A percentile compares a stretch with the other conserved stretches of the same genome.
phyloP scores from a whole-genome alignment of 23 tunicate genomes.

The Styela clava region DNA sequence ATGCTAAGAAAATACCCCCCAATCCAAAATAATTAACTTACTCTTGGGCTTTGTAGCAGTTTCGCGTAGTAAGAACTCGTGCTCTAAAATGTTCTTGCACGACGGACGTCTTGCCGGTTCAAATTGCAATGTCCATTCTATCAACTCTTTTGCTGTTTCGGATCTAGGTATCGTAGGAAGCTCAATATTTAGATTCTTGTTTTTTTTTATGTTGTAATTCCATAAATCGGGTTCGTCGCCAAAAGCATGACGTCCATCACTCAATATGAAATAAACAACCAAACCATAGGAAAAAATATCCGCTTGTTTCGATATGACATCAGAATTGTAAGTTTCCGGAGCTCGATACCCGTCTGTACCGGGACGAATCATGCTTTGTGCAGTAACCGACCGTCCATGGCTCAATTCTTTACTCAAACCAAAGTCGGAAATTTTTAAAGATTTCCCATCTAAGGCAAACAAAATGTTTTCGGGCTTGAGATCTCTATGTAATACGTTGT shows the following conservation, averaged over 20 bases:
- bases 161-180: neutral
- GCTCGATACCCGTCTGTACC: slow-evolving; percentile 20
- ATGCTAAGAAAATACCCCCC: too few relatives aligned
- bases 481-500: slow-evolving; percentile 18
- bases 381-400: neutral
- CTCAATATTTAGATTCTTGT: neutral
- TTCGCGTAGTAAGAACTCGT: neutral
- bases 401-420: slow-evolving; percentile 14
- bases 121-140: neutral
- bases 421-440: slow-evolving; percentile 11
- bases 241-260: slow-evolving; percentile 12
- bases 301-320: neutral
- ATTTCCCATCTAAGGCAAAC: slow-evolving; percentile 3
- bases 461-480: slow-evolving; percentile 1
- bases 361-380: slow-evolving; percentile 1
- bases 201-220: slow-evolving; percentile 13
- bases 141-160: slow-evolving; percentile 2
- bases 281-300: slow-evolving; percentile 3
- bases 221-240: slow-evolving; percentile 5
- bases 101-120: neutral
- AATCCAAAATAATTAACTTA: neutral
- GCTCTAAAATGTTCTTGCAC: neutral
- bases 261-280: neutral
- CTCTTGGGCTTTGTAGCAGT: neutral
- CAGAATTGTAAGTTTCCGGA: slow-evolving; percentile 18